Evolutionary conservation across 1,140 invertebrate species (phyloP).

Genomic region (Eciton burchellii): DNA sequence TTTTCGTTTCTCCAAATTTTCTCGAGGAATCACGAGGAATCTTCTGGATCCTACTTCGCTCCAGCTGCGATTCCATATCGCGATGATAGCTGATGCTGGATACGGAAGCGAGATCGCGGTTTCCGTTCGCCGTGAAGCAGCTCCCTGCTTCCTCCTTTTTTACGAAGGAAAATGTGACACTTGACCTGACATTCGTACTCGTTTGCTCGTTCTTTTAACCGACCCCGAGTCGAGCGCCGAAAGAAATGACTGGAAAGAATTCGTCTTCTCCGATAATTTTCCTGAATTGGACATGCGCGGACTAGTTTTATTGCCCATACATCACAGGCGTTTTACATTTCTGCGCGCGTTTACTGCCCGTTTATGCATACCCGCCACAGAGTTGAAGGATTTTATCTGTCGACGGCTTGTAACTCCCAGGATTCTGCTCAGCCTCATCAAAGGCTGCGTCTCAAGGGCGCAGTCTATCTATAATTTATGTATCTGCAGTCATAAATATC

Average conservation of each 20-base stretch:
- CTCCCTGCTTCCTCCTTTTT: too few relatives aligned
- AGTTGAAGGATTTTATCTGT: constrained; percentile 16
- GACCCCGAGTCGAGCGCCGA: not conserved
- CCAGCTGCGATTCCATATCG: too few relatives aligned
- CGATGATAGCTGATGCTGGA: too few relatives aligned
- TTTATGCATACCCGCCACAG: constrained; percentile 15
- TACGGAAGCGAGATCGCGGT: too few relatives aligned
- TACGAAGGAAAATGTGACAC: not conserved
- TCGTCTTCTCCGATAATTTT: constrained; percentile 7
- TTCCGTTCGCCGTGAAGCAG: too few relatives aligned
- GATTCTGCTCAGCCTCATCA: constrained; percentile 13
- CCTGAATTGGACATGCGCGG: not conserved
- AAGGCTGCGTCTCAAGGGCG: not conserved
- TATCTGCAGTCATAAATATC: not conserved
- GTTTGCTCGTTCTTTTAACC: too few relatives aligned
- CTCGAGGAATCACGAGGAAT: not conserved
- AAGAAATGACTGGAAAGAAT: not conserved
- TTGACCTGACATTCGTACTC: not conserved
- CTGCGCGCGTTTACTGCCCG: constrained; percentile 6
- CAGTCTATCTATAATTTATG: not conserved
- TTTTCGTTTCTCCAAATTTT: not conserved
- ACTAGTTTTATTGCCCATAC: constrained; percentile 35
- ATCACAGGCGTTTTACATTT: constrained; percentile 8
- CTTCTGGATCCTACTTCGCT: not conserved
- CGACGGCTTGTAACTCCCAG: not conserved